Conservation (phyloP, 1,140 invertebrate species). For the Polypedilum vanderplanki region DNA sequence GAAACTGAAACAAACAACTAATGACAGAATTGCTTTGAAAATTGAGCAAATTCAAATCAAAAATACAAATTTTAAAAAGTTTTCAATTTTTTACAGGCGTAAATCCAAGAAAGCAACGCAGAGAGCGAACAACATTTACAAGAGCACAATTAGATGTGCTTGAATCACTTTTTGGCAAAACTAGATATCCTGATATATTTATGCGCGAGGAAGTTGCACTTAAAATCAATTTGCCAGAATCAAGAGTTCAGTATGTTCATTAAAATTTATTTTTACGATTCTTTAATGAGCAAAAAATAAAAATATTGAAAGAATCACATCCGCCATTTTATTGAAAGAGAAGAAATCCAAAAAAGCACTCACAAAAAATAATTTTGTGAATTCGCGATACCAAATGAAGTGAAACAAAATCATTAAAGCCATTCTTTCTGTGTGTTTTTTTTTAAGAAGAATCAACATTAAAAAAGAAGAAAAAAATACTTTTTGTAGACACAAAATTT, state of each 20-base stretch:
- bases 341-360: neutral
- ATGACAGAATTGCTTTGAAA: neutral
- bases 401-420: constrained; percentile 13
- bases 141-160: constrained; percentile 91
- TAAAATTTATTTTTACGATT: neutral
- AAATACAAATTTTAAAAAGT: neutral
- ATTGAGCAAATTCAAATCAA: neutral
- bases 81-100: constrained; percentile 39
- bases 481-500: neutral
- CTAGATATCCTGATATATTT: constrained; percentile 97
- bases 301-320: constrained; percentile 13
- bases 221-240: constrained; percentile 96
- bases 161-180: constrained; percentile 91
- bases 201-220: constrained; percentile 97
- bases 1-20: neutral
- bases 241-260: constrained; percentile 85
- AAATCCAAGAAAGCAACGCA: constrained; percentile 86
- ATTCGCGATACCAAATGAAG: constrained; percentile 17
- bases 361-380: neutral
- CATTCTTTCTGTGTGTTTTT: constrained; percentile 1
- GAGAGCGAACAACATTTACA: constrained; percentile 97
- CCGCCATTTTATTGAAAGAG: neutral
- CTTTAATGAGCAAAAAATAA: neutral
- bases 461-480: constrained; percentile 6
- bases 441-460: neutral